phyloP scores from a whole-genome alignment of 2,797 vertebrate genomes.

The Microcaecilia unicolor region DNA sequence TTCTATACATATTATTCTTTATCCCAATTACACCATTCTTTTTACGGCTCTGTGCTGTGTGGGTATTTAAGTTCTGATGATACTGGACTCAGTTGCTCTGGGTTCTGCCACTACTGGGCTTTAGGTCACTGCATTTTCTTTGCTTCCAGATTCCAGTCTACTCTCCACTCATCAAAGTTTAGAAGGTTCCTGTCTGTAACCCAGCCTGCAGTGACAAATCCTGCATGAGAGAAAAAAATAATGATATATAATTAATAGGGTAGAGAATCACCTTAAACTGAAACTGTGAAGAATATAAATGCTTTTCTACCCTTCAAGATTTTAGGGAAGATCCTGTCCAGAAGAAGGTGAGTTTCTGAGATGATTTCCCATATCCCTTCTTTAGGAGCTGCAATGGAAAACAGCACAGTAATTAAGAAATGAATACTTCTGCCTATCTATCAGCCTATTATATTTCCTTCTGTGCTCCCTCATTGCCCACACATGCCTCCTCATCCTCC shows the following conservation, averaged over 20 bases:
- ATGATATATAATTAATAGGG: no score
- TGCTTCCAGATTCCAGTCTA: slow-evolving; percentile 51
- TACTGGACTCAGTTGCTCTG: neutral
- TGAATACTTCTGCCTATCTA: no score
- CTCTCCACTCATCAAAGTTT: slow-evolving; percentile 80
- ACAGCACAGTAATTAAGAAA: no score
- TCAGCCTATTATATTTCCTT: no score
- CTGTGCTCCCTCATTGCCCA: slow-evolving; percentile 7
- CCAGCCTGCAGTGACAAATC: slow-evolving; percentile 62
- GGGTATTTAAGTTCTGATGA: neutral
- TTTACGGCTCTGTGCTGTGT: no score
- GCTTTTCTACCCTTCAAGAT: slow-evolving; percentile 34
- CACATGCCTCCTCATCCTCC: slow-evolving; percentile 1
- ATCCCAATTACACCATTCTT: no score
- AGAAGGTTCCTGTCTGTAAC: slow-evolving; percentile 63
- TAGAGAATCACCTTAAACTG: no score
- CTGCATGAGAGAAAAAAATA: slow-evolving; percentile 36
- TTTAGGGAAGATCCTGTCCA: slow-evolving; percentile 30
- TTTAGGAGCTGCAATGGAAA: slow-evolving; percentile 11
- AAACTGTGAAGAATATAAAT: no score
- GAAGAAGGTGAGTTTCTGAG: slow-evolving; percentile 11
- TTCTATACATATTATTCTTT: no score
- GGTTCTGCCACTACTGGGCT: no score
- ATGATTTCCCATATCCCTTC: slow-evolving; percentile 3
- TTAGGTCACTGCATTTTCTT: slow-evolving; percentile 54